These are phyloP conservation scores for Ostrea edulis DNA, from an alignment of 1,140 invertebrate genomes.

Conservation along the genomic window DNA sequence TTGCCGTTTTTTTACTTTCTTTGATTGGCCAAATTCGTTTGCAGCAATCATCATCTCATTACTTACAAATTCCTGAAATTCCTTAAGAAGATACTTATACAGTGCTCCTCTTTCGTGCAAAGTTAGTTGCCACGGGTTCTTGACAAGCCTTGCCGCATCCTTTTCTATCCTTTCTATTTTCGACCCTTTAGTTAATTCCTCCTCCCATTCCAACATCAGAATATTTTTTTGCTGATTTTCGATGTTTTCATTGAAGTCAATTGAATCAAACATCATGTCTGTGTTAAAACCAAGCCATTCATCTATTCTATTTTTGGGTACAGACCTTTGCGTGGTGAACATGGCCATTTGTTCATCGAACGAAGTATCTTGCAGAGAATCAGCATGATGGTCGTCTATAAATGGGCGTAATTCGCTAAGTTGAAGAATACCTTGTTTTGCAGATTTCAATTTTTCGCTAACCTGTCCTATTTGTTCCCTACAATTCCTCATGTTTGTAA, in stretches of 20 bases:
- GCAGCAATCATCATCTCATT: not conserved
- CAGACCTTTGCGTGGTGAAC: not conserved
- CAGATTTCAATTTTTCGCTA: constrained; percentile 60
- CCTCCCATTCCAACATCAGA: not conserved
- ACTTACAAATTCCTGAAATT: not conserved
- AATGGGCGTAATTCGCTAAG: constrained; percentile 50
- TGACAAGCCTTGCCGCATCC: not conserved
- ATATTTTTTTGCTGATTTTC: constrained; percentile 13
- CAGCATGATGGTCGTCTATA: constrained; percentile 14
- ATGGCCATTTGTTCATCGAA: not conserved
- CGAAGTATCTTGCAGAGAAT: not conserved
- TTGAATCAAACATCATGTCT: not conserved
- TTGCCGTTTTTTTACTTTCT: not conserved
- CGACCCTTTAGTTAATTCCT: not conserved
- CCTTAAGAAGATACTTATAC: constrained; percentile 21
- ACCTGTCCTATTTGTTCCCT: constrained; percentile 59
- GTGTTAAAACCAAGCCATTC: constrained; percentile 36
- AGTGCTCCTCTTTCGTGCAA: constrained; percentile 2
- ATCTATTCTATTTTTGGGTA: not conserved
- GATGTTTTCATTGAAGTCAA: not conserved
- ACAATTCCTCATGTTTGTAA: constrained; percentile 48
- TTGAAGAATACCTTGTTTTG: constrained; percentile 61
- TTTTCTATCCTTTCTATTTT: not conserved
- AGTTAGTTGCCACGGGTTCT: not conserved
- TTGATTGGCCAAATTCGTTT: not conserved